These are phyloP conservation scores for Oxytorus armatus DNA, from an alignment of 2,888 invertebrate genomes.

Conservation along the genomic window DNA sequence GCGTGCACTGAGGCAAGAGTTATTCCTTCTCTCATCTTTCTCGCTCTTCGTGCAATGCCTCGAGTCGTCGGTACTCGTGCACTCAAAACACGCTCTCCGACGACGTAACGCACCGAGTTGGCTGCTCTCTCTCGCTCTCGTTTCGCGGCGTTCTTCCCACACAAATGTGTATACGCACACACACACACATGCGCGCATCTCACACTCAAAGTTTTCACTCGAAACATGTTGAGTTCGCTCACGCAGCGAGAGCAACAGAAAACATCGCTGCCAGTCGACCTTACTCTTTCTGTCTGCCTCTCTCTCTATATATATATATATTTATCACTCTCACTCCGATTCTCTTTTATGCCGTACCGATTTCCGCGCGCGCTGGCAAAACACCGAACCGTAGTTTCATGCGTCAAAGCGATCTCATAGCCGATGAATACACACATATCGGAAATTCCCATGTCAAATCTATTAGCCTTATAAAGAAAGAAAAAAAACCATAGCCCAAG, in stretches of 20 bases:
- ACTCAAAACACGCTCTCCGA: constrained; percentile 37
- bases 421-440: background rate
- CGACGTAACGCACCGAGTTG: constrained; percentile 32
- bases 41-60: constrained; percentile 9
- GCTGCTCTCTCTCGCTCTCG: background rate
- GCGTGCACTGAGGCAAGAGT: constrained; percentile 48
- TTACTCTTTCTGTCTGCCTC: background rate
- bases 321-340: background rate
- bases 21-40: constrained; percentile 12
- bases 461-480: no score
- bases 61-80: constrained; percentile 38
- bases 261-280: constrained; percentile 25
- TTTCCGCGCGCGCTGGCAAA: constrained; percentile 1
- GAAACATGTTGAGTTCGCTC: constrained; percentile 7
- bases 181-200: background rate
- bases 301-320: no score
- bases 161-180: background rate
- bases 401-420: no score
- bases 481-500: no score
- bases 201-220: constrained; percentile 17
- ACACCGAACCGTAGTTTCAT: background rate
- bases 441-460: no score
- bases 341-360: background rate
- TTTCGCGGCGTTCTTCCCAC: constrained; percentile 10
- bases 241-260: constrained; percentile 23